Percentiles rank a stretch among this genome's conserved stretches.
phyloP scores from a whole-genome alignment of 2,113 vertebrate genomes.

The Nothobranchius furzeri region DNA sequence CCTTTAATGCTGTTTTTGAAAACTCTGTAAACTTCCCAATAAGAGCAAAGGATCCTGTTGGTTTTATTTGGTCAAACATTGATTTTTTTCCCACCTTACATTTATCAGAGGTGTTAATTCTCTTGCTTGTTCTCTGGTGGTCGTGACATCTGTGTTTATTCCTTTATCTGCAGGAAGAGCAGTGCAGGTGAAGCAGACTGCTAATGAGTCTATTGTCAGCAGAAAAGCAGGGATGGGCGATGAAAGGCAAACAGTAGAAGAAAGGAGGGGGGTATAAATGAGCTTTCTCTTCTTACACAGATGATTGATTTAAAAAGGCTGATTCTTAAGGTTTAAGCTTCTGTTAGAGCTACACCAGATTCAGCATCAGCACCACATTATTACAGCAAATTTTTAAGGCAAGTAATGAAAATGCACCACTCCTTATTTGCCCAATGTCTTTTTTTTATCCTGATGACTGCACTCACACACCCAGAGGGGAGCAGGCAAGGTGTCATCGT shows the following conservation, averaged over 20 bases:
- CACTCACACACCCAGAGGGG: conserved; percentile 36
- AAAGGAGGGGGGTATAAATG: conserved; percentile 35
- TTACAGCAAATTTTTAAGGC: conserved; percentile 5
- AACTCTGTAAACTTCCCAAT: too few species aligned
- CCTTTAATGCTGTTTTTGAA: too few species aligned
- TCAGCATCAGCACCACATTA: conserved; percentile 1
- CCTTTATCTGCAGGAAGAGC: conserved; percentile 38
- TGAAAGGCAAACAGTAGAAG: conserved; percentile 27
- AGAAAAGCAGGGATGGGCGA: conserved; percentile 24
- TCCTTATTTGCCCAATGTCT: conserved; percentile 30
- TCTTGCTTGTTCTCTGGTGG: conserved; percentile 17
- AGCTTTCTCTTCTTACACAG: conserved; percentile 1
- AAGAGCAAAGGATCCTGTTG: too few species aligned
- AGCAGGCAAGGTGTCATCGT: conserved; percentile 38
- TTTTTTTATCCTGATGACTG: conserved; percentile 12
- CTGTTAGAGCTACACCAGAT: conserved; percentile 13
- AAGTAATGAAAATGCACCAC: conserved; percentile 7
- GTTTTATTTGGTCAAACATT: conserved; percentile 15
- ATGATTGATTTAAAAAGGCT: not conserved
- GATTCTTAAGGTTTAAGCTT: not conserved
- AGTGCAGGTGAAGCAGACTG: conserved; percentile 24
- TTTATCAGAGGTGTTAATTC: conserved; percentile 46
- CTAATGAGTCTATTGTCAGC: conserved; percentile 51
- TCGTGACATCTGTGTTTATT: conserved; percentile 43
- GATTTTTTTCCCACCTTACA: conserved; percentile 28